These are phyloP conservation scores for Balaeniceps rex DNA, from an alignment of 2,113 vertebrate species.

Conservation along the genomic window DNA sequence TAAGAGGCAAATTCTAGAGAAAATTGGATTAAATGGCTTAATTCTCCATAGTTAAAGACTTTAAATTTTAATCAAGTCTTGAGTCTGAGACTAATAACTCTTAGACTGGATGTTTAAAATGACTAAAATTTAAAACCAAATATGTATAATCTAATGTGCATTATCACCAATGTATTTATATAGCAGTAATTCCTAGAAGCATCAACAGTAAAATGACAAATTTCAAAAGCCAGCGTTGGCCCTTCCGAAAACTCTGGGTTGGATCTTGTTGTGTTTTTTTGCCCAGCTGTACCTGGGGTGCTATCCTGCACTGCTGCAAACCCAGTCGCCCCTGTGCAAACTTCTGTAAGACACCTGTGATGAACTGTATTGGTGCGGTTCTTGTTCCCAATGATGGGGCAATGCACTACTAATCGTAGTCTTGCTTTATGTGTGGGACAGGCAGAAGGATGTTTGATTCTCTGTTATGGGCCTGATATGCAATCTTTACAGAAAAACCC, in stretches of 20 bases:
- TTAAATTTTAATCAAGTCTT: not conserved
- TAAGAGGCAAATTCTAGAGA: not conserved
- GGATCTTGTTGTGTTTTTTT: not conserved
- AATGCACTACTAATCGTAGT: not conserved
- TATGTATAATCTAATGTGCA: not conserved
- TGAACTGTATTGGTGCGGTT: not conserved
- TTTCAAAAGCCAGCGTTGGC: not conserved
- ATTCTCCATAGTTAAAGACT: not conserved
- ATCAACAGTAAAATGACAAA: not conserved
- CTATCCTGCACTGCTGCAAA: not conserved
- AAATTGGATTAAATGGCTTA: conserved; percentile 15
- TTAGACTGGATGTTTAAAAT: not conserved
- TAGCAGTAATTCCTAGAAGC: not conserved
- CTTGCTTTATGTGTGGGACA: not conserved
- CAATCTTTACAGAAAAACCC: not conserved
- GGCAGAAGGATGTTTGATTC: not conserved
- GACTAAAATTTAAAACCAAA: not conserved
- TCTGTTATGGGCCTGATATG: not conserved
- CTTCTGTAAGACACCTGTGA: not conserved
- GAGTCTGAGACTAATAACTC: not conserved
- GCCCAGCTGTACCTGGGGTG: not conserved
- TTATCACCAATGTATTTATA: not conserved
- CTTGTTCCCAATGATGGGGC: not conserved
- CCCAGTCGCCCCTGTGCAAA: not conserved
- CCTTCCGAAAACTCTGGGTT: not conserved